These are phyloP conservation scores for Incurvaria masculella DNA, from an alignment of 2,888 invertebrate species.

Conservation along the genomic window DNA sequence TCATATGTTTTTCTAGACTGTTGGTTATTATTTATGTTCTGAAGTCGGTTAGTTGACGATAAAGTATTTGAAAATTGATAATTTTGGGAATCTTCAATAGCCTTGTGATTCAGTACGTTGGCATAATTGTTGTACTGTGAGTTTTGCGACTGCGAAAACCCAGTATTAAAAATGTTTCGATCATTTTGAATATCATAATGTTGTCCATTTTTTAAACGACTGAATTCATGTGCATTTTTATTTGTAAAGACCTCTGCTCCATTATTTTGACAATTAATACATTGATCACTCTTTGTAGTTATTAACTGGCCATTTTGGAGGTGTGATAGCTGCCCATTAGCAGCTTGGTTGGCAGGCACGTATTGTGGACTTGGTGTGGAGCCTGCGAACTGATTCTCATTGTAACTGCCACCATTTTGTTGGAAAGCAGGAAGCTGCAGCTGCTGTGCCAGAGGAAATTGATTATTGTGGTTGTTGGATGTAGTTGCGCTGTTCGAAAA, in stretches of 20 bases:
- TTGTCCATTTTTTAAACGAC: background rate
- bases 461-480: slow-evolving; percentile 26
- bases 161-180: background rate
- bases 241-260: background rate
- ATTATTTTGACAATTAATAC: background rate
- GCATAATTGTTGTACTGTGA: background rate
- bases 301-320: slow-evolving; percentile 1
- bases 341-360: slow-evolving; percentile 23
- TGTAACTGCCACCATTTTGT: slow-evolving; percentile 21
- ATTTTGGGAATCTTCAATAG: background rate
- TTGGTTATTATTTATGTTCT: slow-evolving; percentile 5
- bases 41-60: background rate
- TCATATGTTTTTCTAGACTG: slow-evolving; percentile 24
- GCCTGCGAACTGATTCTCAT: slow-evolving; percentile 29
- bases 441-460: slow-evolving; percentile 36
- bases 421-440: slow-evolving; percentile 25
- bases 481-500: slow-evolving; percentile 34
- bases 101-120: background rate
- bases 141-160: background rate
- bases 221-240: background rate
- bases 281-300: slow-evolving; percentile 2
- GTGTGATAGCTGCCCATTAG: background rate
- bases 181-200: background rate
- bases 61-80: background rate
- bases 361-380: slow-evolving; percentile 40